phyloP scores from a whole-genome alignment of 2,888 invertebrate species.

The Panopea generosa region DNA sequence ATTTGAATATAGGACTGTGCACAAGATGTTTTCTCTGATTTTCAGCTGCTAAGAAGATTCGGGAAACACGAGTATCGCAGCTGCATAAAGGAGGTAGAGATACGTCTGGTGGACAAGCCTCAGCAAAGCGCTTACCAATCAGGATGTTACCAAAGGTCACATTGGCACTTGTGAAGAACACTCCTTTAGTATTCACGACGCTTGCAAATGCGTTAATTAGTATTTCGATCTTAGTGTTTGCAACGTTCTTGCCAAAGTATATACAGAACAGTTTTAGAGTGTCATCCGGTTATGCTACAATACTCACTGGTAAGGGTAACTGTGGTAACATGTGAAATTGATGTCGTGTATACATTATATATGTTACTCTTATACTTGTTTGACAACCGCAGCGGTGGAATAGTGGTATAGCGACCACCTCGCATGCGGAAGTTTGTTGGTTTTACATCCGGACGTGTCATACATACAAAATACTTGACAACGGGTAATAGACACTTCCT shows the following conservation, averaged over 20 bases:
- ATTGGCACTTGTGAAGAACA: constrained; percentile 70
- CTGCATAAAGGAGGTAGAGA: constrained; percentile 65
- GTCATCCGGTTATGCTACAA: constrained; percentile 89
- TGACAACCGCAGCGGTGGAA: no score
- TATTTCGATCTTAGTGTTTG: constrained; percentile 86
- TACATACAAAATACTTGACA: no score
- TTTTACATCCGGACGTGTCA: no score
- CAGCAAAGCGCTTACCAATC: constrained; percentile 43
- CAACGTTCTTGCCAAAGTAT: constrained; percentile 91
- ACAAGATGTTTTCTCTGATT: no score
- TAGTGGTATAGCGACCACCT: no score
- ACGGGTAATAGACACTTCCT: no score
- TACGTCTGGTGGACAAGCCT: constrained; percentile 13
- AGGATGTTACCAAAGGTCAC: constrained; percentile 57
- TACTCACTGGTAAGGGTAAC: constrained; percentile 89
- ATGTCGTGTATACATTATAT: no score
- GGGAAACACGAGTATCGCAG: constrained; percentile 69
- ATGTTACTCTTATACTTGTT: no score
- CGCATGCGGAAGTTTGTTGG: no score
- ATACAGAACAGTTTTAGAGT: constrained; percentile 91
- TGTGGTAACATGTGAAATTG: no score
- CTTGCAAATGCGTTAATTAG: constrained; percentile 88
- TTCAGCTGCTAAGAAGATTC: constrained; percentile 70
- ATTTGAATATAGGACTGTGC: no score
- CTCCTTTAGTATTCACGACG: constrained; percentile 88